Evolutionary conservation across 2,797 vertebrate species (phyloP).

Genomic region (Ctenopoma multispine): DNA sequence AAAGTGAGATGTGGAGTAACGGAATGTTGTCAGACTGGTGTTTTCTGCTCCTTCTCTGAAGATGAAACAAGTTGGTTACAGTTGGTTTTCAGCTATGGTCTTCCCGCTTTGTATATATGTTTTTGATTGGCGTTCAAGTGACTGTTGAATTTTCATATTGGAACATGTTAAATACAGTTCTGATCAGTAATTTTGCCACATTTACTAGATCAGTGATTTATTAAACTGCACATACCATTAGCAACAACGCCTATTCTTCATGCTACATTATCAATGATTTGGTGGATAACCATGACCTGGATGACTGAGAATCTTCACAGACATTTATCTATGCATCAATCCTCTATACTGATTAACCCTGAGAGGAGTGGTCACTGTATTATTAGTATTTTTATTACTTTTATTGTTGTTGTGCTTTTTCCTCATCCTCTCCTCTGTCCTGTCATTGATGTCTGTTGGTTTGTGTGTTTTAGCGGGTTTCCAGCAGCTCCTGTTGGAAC

Average conservation of each 20-base stretch:
- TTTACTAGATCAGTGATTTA: background rate
- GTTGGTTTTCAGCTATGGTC: background rate
- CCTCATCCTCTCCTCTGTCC: background rate
- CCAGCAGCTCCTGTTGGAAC: slow-evolving; percentile 85
- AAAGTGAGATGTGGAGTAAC: background rate
- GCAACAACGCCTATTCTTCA: too few species aligned
- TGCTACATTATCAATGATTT: too few species aligned
- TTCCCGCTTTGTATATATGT: background rate
- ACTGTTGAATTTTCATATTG: too few species aligned
- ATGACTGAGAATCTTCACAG: too few species aligned
- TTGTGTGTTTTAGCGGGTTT: slow-evolving; percentile 81
- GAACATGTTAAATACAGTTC: background rate
- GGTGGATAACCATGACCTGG: too few species aligned
- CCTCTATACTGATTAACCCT: too few species aligned
- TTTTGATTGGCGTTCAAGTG: background rate
- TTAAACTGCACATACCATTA: background rate
- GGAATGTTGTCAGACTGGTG: slow-evolving; percentile 54
- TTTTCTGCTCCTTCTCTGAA: background rate
- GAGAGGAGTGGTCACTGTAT: too few species aligned
- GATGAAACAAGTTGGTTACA: background rate
- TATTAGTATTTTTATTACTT: too few species aligned
- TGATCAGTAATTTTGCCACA: background rate
- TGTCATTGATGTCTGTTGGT: background rate
- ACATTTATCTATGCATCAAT: too few species aligned
- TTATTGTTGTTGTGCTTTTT: too few species aligned